phyloP scores from a whole-genome alignment of 1,140 invertebrate species.

The Trachymyrmex septentrionalis region DNA sequence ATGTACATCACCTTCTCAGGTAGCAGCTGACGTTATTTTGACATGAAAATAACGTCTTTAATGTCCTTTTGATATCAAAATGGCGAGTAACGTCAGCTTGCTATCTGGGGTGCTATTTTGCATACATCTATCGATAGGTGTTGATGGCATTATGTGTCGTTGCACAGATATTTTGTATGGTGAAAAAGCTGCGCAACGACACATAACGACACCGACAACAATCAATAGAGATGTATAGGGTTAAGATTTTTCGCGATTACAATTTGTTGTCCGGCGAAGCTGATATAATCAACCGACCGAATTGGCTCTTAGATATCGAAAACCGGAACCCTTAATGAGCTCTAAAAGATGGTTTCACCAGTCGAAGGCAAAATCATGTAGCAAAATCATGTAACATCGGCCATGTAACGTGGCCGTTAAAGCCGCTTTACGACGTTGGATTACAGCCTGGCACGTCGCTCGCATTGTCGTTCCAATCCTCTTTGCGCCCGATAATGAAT shows the following conservation, averaged over 20 bases:
- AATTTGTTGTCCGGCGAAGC: not conserved
- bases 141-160: too few species aligned
- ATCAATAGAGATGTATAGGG: too few species aligned
- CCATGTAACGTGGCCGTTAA: conserved; percentile 42
- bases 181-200: too few species aligned
- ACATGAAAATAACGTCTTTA: too few species aligned
- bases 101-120: too few species aligned
- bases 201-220: too few species aligned
- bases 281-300: not conserved
- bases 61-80: too few species aligned
- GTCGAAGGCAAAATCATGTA: conserved; percentile 36
- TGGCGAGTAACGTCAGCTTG: too few species aligned
- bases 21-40: too few species aligned
- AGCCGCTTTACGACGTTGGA: conserved; percentile 58
- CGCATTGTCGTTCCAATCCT: conserved; percentile 28
- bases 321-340: not conserved
- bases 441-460: conserved; percentile 49
- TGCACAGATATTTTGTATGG: too few species aligned
- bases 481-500: conserved; percentile 66
- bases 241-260: not conserved
- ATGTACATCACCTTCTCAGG: too few species aligned
- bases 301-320: not conserved
- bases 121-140: too few species aligned
- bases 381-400: conserved; percentile 45
- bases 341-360: conserved; percentile 35